Conservation (phyloP, 1,140 invertebrate species). For the Apis florea region DNA sequence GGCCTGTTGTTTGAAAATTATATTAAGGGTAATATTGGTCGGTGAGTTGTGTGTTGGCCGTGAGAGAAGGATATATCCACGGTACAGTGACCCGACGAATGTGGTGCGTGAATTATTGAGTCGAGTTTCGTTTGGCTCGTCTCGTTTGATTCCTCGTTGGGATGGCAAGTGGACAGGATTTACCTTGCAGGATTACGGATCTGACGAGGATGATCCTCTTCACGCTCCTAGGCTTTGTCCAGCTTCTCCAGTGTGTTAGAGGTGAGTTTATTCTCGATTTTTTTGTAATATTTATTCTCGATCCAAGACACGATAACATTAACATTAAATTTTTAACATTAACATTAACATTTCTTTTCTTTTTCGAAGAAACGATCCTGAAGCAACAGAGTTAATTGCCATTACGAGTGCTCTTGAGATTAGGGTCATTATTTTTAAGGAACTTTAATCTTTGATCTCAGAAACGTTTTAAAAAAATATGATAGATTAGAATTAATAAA, state of each 20-base stretch:
- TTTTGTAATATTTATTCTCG: background rate
- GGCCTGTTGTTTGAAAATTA: slow-evolving; percentile 2
- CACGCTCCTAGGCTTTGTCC: slow-evolving; percentile 16
- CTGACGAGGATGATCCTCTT: slow-evolving; percentile 20
- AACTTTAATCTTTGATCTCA: too few species aligned
- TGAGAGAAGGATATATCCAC: slow-evolving; percentile 30
- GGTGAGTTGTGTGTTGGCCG: slow-evolving; percentile 31
- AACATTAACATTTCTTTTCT: too few species aligned
- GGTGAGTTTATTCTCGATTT: slow-evolving; percentile 36
- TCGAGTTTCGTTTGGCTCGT: slow-evolving; percentile 27
- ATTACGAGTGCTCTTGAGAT: too few species aligned
- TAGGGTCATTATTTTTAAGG: too few species aligned
- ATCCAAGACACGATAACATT: too few species aligned
- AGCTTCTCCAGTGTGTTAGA: slow-evolving; percentile 26
- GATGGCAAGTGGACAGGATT: slow-evolving; percentile 46
- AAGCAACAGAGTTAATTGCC: too few species aligned
- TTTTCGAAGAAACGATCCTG: too few species aligned
- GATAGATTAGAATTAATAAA: too few species aligned
- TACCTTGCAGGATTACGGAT: slow-evolving; percentile 15
- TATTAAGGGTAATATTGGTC: background rate
- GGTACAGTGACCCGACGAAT: slow-evolving; percentile 51
- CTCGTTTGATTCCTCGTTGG: background rate
- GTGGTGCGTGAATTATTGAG: slow-evolving; percentile 54
- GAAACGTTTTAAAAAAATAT: too few species aligned
- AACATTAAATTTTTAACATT: too few species aligned